phyloP scores from a whole-genome alignment of 1,140 invertebrate genomes.

The Monochamus saltuarius region DNA sequence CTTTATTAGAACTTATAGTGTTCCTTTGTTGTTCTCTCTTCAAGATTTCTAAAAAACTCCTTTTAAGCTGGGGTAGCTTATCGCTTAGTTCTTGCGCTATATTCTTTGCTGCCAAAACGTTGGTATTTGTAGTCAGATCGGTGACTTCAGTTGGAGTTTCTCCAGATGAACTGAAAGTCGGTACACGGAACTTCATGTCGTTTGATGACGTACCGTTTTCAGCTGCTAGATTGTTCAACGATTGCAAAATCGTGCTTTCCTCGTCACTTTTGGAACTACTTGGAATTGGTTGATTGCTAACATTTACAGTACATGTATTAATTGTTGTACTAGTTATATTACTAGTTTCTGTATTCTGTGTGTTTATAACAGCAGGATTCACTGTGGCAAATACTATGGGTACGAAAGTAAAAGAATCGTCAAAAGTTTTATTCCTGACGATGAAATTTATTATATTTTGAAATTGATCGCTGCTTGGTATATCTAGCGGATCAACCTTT shows the following conservation, averaged over 20 bases:
- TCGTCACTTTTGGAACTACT: too few species aligned
- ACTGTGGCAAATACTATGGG: conserved; percentile 16
- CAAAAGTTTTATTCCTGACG: conserved; percentile 12
- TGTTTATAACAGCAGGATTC: not conserved
- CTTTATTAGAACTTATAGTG: not conserved
- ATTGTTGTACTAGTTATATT: too few species aligned
- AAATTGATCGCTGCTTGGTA: not conserved
- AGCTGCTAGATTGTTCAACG: too few species aligned
- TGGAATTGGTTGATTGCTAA: too few species aligned
- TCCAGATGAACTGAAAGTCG: too few species aligned
- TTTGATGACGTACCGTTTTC: too few species aligned
- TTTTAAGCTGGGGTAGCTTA: not conserved
- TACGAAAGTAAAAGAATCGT: conserved; percentile 10
- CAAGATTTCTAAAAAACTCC: conserved; percentile 2
- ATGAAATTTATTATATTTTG: conserved; percentile 16
- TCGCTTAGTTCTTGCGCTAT: conserved; percentile 4
- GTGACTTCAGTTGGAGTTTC: too few species aligned
- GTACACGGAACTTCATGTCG: too few species aligned
- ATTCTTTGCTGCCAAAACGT: not conserved
- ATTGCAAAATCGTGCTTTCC: too few species aligned
- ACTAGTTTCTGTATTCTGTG: too few species aligned
- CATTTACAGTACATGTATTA: too few species aligned
- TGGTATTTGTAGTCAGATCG: not conserved
- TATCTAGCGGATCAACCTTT: too few species aligned
- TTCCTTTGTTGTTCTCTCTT: not conserved